These are phyloP conservation scores for Pelusios castaneus DNA, from an alignment of 2,113 vertebrate genomes.

Conservation along the genomic window DNA sequence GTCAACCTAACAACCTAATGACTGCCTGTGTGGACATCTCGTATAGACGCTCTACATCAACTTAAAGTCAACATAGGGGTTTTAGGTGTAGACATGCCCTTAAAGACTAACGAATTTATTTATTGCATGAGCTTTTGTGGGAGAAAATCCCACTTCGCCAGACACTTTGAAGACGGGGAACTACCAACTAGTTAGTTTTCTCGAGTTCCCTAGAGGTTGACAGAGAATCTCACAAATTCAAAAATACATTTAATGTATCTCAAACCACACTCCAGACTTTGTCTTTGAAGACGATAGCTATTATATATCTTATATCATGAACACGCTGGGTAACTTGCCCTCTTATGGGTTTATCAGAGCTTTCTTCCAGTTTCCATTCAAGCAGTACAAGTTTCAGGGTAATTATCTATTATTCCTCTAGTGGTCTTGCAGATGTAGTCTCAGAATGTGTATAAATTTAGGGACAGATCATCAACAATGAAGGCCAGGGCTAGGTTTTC, in stretches of 20 bases:
- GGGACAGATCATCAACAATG: neutral
- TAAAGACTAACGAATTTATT: too few species aligned
- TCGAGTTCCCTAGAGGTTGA: neutral
- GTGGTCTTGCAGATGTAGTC: neutral
- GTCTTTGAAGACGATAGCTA: neutral
- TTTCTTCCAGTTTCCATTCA: neutral
- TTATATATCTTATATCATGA: neutral
- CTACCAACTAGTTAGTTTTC: neutral
- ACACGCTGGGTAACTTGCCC: neutral
- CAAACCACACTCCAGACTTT: neutral
- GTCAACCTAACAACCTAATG: too few species aligned
- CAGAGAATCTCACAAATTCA: neutral
- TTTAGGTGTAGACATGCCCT: too few species aligned
- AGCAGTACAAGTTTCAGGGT: fast-evolving
- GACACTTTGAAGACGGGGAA: too few species aligned
- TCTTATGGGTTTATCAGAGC: neutral
- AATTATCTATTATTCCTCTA: neutral
- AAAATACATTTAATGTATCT: neutral
- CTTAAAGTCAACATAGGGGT: too few species aligned
- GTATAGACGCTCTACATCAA: too few species aligned
- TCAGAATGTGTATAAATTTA: neutral
- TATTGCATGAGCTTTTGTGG: too few species aligned
- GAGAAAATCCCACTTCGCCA: too few species aligned
- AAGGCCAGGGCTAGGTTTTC: neutral
- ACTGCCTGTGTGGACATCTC: too few species aligned